phyloP scores from a whole-genome alignment of 1,140 invertebrate species.

The Drosophila yakuba region DNA sequence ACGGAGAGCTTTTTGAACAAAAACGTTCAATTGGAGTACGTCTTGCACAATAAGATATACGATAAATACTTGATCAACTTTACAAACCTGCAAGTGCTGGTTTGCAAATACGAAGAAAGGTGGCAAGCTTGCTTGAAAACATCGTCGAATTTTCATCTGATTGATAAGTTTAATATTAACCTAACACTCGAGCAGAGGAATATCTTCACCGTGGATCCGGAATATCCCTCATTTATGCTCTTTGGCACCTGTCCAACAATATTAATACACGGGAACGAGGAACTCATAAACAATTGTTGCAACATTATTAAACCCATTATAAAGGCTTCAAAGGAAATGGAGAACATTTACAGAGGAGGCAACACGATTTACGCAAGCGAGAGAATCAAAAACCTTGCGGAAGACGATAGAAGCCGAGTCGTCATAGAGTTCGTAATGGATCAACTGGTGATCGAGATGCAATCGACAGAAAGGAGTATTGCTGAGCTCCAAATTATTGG shows the following conservation, averaged over 20 bases:
- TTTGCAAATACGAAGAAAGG: conserved; percentile 95
- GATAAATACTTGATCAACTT: conserved; percentile 94
- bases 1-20: conserved; percentile 60
- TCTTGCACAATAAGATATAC: conserved; percentile 91
- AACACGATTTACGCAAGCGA: conserved; percentile 40
- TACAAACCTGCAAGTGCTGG: conserved; percentile 94
- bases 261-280: conserved; percentile 95
- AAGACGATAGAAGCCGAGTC: conserved; percentile 87
- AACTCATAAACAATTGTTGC: conserved; percentile 90
- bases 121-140: conserved; percentile 93
- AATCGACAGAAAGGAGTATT: conserved; percentile 93
- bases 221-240: conserved; percentile 92
- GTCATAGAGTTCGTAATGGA: conserved; percentile 95
- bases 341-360: conserved; percentile 82
- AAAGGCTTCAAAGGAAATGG: conserved; percentile 43
- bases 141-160: conserved; percentile 92
- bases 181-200: conserved; percentile 92
- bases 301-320: conserved; percentile 85
- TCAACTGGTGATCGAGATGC: conserved; percentile 93
- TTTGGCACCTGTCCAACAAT: conserved; percentile 94
- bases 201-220: conserved; percentile 92
- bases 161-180: conserved; percentile 96
- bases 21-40: conserved; percentile 87
- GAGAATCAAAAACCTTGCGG: conserved; percentile 39
- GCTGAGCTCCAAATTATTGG: conserved; percentile 96